These are phyloP conservation scores for Zygogramma bicolorata DNA, from an alignment of 2,888 invertebrate species.

Conservation along the genomic window DNA sequence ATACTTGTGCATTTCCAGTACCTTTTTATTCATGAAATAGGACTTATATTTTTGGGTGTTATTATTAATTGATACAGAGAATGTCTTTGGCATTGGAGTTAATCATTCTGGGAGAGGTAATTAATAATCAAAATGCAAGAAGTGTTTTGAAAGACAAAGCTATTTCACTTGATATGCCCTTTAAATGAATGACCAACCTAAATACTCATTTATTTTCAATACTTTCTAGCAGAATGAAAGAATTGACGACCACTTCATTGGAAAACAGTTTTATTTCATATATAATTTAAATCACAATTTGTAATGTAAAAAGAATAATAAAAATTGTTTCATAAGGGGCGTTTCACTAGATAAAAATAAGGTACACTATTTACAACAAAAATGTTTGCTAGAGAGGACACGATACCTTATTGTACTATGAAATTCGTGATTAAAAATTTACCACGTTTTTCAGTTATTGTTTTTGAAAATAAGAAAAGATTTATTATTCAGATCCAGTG, in stretches of 20 bases:
- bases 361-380: conserved; percentile 9
- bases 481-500: too few species aligned
- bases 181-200: background rate
- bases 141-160: background rate
- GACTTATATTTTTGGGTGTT: too few species aligned
- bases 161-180: background rate
- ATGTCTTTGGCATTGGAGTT: conserved; percentile 17
- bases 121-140: background rate
- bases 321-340: conserved; percentile 47
- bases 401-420: background rate
- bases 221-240: background rate
- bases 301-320: conserved; percentile 52
- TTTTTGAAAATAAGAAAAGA: too few species aligned
- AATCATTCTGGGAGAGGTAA: background rate
- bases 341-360: conserved; percentile 15
- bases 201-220: background rate
- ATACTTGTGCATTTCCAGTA: background rate
- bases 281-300: conserved; percentile 57
- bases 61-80: background rate
- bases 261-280: conserved; percentile 46
- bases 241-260: conserved; percentile 27
- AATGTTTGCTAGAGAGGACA: background rate
- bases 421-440: background rate
- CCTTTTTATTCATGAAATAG: too few species aligned
- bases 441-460: background rate